Evolutionary conservation across 2,888 invertebrate genomes (phyloP), one percentile per base, ranked within the genome.

Genomic region (Drosophila barbarae): DNA sequence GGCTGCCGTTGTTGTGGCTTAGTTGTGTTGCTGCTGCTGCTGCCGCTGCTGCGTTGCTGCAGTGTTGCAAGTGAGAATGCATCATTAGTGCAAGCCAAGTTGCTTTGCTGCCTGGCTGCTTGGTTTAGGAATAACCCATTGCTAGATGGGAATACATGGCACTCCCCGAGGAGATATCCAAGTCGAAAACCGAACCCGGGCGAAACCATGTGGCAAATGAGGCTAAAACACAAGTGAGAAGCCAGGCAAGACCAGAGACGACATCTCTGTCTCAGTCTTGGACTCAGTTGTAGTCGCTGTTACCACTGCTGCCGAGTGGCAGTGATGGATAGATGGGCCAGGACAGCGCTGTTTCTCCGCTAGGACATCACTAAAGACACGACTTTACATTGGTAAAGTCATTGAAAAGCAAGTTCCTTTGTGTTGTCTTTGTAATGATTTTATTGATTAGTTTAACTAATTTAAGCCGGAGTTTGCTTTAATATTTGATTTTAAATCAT

Each of bases 121-220:
- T 47, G 49, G 49, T 5, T 23, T 6, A 15, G 46, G 50, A 58
- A 66, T 53, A 76, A 46, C 56, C 68, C 54, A 55, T 58, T 65
- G 57, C 41, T 41, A 66, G 73, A 52, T 66, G 73, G 61, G 57
- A 60, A 60, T 65, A 52, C 52, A 60, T 65, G 46, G 52, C 50
- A 69, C 41, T 56, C 53, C 36, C 55, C 28, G 10, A 13, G 55
- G 53, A 26, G 23, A n/a, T 42, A 12, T 7, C 15, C 42, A 5
- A 28, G 15, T 6, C 28, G 15, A 10, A 12, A 1, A 6, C 12
- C 12, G 2, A 18, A 18, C 18, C 46, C 46, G 18, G 8, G 5
- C 46, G 76, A 69, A 66, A 67, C 80, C 73, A 77, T 74, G 69
- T 76, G 78, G 78, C 74, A 79, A 79, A 76, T 81, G 72, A 72